Conservation (phyloP, 1,140 invertebrate species). For the Cydia strobilella region DNA sequence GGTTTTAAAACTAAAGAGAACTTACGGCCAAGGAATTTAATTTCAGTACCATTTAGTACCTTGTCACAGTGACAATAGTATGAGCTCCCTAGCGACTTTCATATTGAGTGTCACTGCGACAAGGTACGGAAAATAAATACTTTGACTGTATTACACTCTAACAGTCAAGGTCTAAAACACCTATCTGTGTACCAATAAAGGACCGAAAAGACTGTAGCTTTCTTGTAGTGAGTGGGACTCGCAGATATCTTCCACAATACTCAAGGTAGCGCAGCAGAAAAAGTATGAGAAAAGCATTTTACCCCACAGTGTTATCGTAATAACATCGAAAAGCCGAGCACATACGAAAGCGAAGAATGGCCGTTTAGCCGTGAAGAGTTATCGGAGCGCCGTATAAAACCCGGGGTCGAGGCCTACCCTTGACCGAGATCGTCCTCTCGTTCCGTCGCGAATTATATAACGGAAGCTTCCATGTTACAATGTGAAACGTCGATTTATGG, state of each 20-base stretch:
- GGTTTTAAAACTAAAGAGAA: too few relatives aligned
- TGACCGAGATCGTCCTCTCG: slow-evolving; percentile 60
- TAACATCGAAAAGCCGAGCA: slow-evolving; percentile 18
- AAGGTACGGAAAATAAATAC: too few relatives aligned
- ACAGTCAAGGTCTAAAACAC: too few relatives aligned
- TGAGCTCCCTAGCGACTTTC: too few relatives aligned
- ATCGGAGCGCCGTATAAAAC: slow-evolving; percentile 56
- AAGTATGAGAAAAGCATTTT: background rate
- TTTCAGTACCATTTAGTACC: too few relatives aligned
- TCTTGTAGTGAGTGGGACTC: background rate
- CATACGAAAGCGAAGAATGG: slow-evolving; percentile 25
- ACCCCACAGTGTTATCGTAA: slow-evolving; percentile 18
- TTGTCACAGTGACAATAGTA: too few relatives aligned
- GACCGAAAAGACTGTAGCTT: too few relatives aligned
- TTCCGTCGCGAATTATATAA: slow-evolving; percentile 37
- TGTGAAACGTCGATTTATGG: slow-evolving; percentile 12
- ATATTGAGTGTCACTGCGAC: too few relatives aligned
- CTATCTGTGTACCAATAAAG: too few relatives aligned
- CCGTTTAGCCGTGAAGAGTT: slow-evolving; percentile 26
- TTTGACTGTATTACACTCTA: too few relatives aligned
- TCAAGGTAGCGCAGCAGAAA: background rate
- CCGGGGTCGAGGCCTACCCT: slow-evolving; percentile 67
- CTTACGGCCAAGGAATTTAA: too few relatives aligned
- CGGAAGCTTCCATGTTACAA: slow-evolving; percentile 20
- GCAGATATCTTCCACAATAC: background rate